These are phyloP conservation scores for Phlogophora meticulosa DNA, from an alignment of 2,888 invertebrate genomes.

Conservation along the genomic window DNA sequence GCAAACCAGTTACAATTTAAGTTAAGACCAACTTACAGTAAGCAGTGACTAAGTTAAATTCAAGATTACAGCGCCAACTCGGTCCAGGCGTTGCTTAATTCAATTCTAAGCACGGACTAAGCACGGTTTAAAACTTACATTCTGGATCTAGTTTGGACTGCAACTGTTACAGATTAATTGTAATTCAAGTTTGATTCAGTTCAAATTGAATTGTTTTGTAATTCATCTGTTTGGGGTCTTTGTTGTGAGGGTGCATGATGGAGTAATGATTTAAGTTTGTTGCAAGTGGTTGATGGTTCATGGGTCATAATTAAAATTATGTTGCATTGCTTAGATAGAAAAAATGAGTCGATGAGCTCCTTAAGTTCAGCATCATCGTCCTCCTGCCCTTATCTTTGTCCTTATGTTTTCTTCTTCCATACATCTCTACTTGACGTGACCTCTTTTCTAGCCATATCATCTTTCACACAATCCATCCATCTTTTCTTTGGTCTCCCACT, in stretches of 20 bases:
- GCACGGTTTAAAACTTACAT: conserved; percentile 73
- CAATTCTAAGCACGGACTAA: conserved; percentile 78
- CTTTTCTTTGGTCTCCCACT: too few relatives aligned
- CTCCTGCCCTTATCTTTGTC: too few relatives aligned
- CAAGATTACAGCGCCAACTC: conserved; percentile 73
- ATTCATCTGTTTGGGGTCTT: conserved; percentile 29
- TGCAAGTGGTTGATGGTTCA: neutral
- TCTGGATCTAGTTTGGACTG: conserved; percentile 62
- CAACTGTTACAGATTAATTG: conserved; percentile 61
- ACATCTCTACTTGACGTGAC: too few relatives aligned
- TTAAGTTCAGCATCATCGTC: too few relatives aligned
- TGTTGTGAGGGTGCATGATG: neutral
- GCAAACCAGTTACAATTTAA: conserved; percentile 61
- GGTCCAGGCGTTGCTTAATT: conserved; percentile 75
- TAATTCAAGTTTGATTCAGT: conserved; percentile 57
- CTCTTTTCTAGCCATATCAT: too few relatives aligned
- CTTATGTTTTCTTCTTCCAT: too few relatives aligned
- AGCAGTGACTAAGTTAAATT: conserved; percentile 71
- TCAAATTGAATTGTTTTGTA: conserved; percentile 46
- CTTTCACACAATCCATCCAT: too few relatives aligned
- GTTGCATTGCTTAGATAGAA: too few relatives aligned
- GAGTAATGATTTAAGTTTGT: neutral
- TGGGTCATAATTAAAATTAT: too few relatives aligned
- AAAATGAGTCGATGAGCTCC: too few relatives aligned
- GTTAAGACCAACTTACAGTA: conserved; percentile 61